Percentiles rank a stretch among this genome's conserved stretches.
phyloP scores from a whole-genome alignment of 2,797 vertebrate genomes.

The Rhabdomys pumilio region DNA sequence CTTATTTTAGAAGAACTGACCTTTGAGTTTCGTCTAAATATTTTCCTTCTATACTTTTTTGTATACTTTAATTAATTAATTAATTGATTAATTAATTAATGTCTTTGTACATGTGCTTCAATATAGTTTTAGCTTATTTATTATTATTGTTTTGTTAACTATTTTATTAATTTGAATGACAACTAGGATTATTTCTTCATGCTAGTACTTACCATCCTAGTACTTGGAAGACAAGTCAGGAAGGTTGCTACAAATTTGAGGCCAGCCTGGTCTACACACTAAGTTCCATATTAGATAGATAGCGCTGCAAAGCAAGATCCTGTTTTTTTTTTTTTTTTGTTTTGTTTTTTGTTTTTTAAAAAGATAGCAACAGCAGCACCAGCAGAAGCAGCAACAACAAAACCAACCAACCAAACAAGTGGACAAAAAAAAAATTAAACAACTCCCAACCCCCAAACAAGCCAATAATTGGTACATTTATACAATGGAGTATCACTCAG shows the following conservation, averaged over 20 bases:
- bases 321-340: too few relatives aligned
- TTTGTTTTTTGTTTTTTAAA: too few relatives aligned
- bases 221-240: neutral
- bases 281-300: neutral
- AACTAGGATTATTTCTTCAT: neutral
- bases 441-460: neutral
- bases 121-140: slow-evolving; percentile 4
- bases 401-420: neutral
- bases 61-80: neutral
- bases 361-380: neutral
- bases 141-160: neutral
- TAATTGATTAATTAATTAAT: neutral
- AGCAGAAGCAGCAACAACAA: neutral
- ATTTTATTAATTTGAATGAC: neutral
- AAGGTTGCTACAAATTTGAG: neutral
- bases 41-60: neutral
- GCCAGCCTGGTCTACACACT: neutral
- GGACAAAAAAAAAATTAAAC: neutral
- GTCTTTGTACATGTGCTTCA: neutral
- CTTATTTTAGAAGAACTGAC: neutral
- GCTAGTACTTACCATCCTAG: neutral
- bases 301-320: neutral
- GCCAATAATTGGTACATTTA: neutral
- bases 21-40: neutral
- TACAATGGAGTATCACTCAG: too few relatives aligned